Conservation (phyloP, 2,797 vertebrate genomes). For the Xerus rutilus region DNA sequence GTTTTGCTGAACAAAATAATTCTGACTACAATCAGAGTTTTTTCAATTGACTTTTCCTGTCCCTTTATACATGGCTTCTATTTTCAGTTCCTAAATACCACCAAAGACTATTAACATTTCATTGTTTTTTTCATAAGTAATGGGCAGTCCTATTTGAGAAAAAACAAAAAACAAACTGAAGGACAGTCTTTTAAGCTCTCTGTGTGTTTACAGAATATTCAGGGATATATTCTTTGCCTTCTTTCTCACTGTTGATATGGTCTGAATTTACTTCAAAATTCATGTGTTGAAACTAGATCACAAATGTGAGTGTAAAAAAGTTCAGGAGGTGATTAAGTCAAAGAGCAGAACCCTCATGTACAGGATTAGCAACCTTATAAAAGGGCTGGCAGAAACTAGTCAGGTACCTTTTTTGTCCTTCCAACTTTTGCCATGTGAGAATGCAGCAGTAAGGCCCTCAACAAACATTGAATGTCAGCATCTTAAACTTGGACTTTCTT, state of each 20-base stretch:
- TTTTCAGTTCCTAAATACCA: slow-evolving; percentile 12
- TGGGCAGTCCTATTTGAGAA: not conserved
- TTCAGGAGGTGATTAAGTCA: not conserved
- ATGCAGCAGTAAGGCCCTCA: not conserved
- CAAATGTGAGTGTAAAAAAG: not conserved
- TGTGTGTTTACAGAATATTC: not conserved
- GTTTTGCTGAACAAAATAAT: slow-evolving; percentile 8
- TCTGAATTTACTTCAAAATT: not conserved
- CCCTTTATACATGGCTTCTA: not conserved
- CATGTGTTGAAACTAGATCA: not conserved
- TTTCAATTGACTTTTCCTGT: not conserved
- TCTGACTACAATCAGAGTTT: not conserved
- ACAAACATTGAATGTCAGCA: not conserved
- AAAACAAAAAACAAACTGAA: not conserved
- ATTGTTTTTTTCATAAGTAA: not conserved
- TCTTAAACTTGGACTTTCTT: not conserved
- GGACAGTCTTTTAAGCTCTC: not conserved
- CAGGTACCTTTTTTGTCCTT: not conserved
- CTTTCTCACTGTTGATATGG: not conserved
- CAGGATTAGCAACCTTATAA: not conserved
- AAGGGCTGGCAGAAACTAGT: not conserved
- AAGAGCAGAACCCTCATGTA: not conserved
- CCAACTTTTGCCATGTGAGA: not conserved
- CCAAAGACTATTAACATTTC: not conserved
- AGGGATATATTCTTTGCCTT: not conserved